Base-by-base conservation (phyloP, 1,140 invertebrate genomes). In the Drosophila leontia region DNA sequence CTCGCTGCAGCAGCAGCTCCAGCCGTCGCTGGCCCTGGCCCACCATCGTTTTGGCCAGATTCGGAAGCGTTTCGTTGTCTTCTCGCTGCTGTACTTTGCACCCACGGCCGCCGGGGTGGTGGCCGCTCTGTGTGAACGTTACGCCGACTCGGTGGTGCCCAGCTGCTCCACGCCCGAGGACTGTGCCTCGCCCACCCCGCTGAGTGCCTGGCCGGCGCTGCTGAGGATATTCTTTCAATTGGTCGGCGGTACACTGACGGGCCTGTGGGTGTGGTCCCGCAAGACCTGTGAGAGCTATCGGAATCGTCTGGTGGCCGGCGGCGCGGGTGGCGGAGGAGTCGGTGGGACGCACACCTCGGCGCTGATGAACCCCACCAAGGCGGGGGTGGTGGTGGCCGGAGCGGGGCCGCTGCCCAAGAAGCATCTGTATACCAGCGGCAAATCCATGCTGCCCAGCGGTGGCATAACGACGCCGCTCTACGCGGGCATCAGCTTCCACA, bases 181-280 rank as follows among this genome's bases (percentile, higher is more conserved):
- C 80, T 83, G 94, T 91, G 79, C 91, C 93, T 86, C 62, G 78
- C 67, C 93, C 75, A 57, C 82, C 82, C 93, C 78, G 47, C 70
- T 70, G 58, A 92, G 59, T 69, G 92, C 81, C 63, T 93, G 70
- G 88, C 92, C 74, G 32, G 80, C 96, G 13, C 94, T 95, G 7
- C 81, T 95, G n/a, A 93, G 97, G 74, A 95, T 97, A 50, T 96
- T 97, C 80, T 94, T 97, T 91, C 95, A 95, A 13, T 93, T 98
- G 32, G 95, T 96, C 15, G 96, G 97, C 37, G 97, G 97, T 5
- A 95, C 97, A 7, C 96, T 97, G 8, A 97, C 97, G 0, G 97
- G 96, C 0, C 96, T 97, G 92, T 98, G 97, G 97, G 97, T 98
- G 41, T 97, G 97, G 96, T 98, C 97, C 2, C 95, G 96, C 1